Percentiles rank a stretch among this genome's conserved stretches.
Evolutionary conservation across 2,888 invertebrate genomes (phyloP).

Genomic region (Xylophagus ater): DNA sequence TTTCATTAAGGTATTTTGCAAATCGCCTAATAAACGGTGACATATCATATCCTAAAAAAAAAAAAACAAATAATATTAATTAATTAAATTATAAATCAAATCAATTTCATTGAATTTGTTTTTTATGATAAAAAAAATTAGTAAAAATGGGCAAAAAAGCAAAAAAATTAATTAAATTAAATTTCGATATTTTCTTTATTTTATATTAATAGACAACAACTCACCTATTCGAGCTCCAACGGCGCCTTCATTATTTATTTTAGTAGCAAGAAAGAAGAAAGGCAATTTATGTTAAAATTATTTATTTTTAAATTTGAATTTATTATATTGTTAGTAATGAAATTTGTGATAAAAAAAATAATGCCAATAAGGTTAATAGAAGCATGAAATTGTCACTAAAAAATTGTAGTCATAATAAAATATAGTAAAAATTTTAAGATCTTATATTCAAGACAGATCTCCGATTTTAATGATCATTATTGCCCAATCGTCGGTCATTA

Average conservation of each 20-base stretch:
- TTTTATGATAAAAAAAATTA: slow-evolving; percentile 5
- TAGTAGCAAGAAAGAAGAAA: slow-evolving; percentile 20
- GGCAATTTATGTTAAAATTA: slow-evolving; percentile 31
- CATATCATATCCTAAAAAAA: slow-evolving; percentile 89
- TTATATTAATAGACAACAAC: slow-evolving; percentile 32
- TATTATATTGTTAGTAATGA: slow-evolving; percentile 11
- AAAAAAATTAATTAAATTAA: slow-evolving; percentile 6
- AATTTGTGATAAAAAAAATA: slow-evolving; percentile 1
- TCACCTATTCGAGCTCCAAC: slow-evolving; percentile 57
- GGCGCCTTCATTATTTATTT: slow-evolving; percentile 41
- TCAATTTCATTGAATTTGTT: slow-evolving; percentile 14
- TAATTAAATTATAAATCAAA: slow-evolving; percentile 17
- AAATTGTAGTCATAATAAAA: too few species aligned
- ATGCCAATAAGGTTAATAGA: slow-evolving; percentile 5
- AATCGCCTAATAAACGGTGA: slow-evolving; percentile 97
- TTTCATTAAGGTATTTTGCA: slow-evolving; percentile 98
- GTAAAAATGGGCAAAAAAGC: too few species aligned
- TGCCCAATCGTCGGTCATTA: too few species aligned
- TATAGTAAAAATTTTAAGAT: too few species aligned
- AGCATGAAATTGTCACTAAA: slow-evolving; percentile 7
- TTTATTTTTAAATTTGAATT: slow-evolving; percentile 2
- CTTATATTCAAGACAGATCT: too few species aligned
- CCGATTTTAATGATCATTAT: too few species aligned
- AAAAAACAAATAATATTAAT: slow-evolving; percentile 18
- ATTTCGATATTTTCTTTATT: slow-evolving; percentile 8